A percentile compares a stretch with the other conserved stretches of the same genome.
Evolutionary conservation across 2,888 invertebrate species (phyloP).

Genomic region (Lamellibrachia columna): DNA sequence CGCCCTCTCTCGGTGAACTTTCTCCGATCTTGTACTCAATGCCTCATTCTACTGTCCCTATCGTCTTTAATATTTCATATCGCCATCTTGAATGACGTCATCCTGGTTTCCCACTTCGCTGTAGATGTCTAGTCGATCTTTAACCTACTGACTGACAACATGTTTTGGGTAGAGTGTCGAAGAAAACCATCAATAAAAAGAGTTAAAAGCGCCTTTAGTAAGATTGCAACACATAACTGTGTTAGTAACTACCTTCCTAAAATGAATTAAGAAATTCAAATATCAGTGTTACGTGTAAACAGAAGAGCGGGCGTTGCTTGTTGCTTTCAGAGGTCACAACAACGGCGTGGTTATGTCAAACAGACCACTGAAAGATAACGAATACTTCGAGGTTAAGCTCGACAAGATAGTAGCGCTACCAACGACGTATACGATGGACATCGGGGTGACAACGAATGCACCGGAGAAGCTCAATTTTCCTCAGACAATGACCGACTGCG

Average conservation of each 20-base stretch:
- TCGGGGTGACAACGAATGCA: neutral
- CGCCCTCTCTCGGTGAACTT: too few relatives aligned
- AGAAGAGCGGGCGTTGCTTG: neutral
- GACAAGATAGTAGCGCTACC: neutral
- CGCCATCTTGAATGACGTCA: too few relatives aligned
- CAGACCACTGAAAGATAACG: neutral
- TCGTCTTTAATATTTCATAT: too few relatives aligned
- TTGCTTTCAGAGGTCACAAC: constrained; percentile 10
- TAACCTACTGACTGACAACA: too few relatives aligned
- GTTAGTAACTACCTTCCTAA: neutral
- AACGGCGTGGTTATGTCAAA: neutral
- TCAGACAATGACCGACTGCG: neutral
- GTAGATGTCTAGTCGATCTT: too few relatives aligned
- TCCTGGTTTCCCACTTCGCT: too few relatives aligned
- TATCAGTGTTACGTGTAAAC: neutral
- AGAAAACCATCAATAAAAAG: too few relatives aligned
- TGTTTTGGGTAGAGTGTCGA: too few relatives aligned
- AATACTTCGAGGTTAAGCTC: neutral
- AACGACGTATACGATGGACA: neutral
- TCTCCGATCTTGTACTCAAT: too few relatives aligned
- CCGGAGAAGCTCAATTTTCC: neutral
- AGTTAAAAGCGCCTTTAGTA: neutral
- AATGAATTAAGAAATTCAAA: neutral
- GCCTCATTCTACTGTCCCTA: too few relatives aligned
- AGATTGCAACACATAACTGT: neutral